Evolutionary conservation across 2,888 invertebrate genomes (phyloP).

Genomic region (Cantharis flavilabris): DNA sequence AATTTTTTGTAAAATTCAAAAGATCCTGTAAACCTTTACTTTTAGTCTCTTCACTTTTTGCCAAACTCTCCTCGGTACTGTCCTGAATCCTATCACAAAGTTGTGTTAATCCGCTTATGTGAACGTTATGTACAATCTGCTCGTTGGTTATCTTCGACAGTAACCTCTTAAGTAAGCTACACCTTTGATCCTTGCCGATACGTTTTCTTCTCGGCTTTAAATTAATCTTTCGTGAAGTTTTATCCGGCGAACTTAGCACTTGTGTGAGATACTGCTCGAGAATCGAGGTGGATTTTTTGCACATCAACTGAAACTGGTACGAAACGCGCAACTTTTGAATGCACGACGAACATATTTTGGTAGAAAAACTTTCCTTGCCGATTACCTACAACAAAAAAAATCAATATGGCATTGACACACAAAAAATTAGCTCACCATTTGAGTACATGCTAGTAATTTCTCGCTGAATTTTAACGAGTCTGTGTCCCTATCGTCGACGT

Average conservation of each 20-base stretch:
- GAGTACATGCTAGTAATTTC: slow-evolving; percentile 51
- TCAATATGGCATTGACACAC: slow-evolving; percentile 49
- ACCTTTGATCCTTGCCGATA: slow-evolving; percentile 51
- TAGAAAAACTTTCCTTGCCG: slow-evolving; percentile 48
- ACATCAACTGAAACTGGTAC: slow-evolving; percentile 52
- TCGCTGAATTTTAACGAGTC: slow-evolving; percentile 52
- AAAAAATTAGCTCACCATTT: slow-evolving; percentile 48
- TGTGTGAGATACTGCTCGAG: slow-evolving; percentile 49
- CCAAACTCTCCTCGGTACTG: background rate
- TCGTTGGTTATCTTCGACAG: slow-evolving; percentile 40
- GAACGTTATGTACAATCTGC: slow-evolving; percentile 22
- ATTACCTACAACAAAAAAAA: slow-evolving; percentile 53
- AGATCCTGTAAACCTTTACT: slow-evolving; percentile 46
- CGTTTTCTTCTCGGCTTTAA: slow-evolving; percentile 39
- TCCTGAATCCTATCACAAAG: slow-evolving; percentile 21
- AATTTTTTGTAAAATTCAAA: slow-evolving; percentile 50
- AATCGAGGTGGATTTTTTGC: slow-evolving; percentile 49
- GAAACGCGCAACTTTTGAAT: slow-evolving; percentile 50
- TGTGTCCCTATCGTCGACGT: slow-evolving; percentile 49
- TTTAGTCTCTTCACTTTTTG: slow-evolving; percentile 26
- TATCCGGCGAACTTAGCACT: slow-evolving; percentile 40
- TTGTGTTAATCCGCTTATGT: slow-evolving; percentile 24
- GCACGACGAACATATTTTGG: slow-evolving; percentile 51
- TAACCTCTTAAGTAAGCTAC: slow-evolving; percentile 49
- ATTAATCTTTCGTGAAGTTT: slow-evolving; percentile 1